phyloP scores from a whole-genome alignment of 1,140 invertebrate genomes.

The Dendroctonus valens region DNA sequence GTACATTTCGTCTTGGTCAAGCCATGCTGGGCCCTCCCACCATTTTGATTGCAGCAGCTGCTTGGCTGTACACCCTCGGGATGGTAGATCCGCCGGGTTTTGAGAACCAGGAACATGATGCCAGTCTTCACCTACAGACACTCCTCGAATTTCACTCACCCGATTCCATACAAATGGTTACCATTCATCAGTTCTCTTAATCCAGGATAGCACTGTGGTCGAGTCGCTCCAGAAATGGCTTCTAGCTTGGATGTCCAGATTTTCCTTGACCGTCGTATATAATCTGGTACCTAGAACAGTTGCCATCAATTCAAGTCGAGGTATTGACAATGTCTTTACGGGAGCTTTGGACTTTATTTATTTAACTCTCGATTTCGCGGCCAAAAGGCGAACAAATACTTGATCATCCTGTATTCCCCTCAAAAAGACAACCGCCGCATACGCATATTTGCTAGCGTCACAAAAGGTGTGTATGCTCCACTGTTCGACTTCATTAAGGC shows the following conservation, averaged over 20 bases:
- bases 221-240: constrained; percentile 47
- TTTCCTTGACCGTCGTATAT: constrained; percentile 3
- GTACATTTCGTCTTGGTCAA: no score
- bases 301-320: constrained; percentile 38
- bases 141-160: constrained; percentile 46
- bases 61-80: constrained; percentile 46
- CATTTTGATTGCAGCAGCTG: constrained; percentile 45
- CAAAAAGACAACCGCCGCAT: constrained; percentile 38
- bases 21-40: no score
- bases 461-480: constrained; percentile 40
- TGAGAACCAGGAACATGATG: constrained; percentile 45
- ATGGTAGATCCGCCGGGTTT: constrained; percentile 52
- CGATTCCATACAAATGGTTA: constrained; percentile 51
- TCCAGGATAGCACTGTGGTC: constrained; percentile 46
- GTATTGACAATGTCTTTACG: constrained; percentile 39
- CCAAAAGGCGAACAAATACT: constrained; percentile 27
- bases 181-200: constrained; percentile 39
- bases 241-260: constrained; percentile 4
- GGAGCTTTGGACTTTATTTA: no score
- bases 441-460: constrained; percentile 42
- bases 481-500: not conserved
- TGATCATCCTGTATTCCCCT: constrained; percentile 13
- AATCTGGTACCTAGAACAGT: constrained; percentile 28
- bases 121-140: constrained; percentile 38
- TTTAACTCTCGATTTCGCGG: constrained; percentile 41